Base-by-base conservation (phyloP, 2,797 vertebrate species). In the Gallinago nigripennis region DNA sequence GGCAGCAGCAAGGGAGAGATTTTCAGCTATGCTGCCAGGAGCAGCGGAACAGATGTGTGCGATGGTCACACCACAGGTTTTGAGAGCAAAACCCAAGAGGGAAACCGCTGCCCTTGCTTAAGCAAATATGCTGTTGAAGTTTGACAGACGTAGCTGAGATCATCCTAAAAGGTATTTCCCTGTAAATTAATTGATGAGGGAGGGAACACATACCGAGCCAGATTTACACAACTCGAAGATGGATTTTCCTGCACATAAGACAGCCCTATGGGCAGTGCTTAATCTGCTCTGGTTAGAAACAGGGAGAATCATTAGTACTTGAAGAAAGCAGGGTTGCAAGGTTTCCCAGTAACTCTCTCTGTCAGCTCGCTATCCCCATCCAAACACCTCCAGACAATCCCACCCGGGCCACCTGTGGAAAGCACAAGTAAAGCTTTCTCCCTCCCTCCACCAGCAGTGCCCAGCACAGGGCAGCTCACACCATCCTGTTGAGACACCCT, bases 31-130 rank as follows among this genome's bases (percentile, higher is more conserved):
- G 1, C 57, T 83, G 46, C 30, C 73, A 75, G 53, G 5, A 60
- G 21, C 48, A 15, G 7, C 41, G 30, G 17, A 56, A 64, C 16
- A 65, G 39, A 39, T 33, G 11, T 1, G 13, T 39, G 50, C 12
- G 27, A 2, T 8, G 30, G 61, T 58, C 72, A 75, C 53, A 23
- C 2, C 0, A 0, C 0, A 8, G 31, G 30, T 35, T 89, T 33
- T 19, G 68, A 66, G 41, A 28, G 18, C 14, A 71, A 94, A 92
- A 87, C 33, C 58, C 58, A 82, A 8, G 25, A 72, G 46, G 63
- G 27, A 89, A 91, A 76, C 31, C 39, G 25, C 28, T 0, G 1
- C 15, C 33, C 14, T 72, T 12, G 31, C 37, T 9, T 11, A 46
- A 69, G 27, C 43, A 87, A 76, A 76, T 2, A 54, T 1, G 3